Evolutionary conservation across 2,797 vertebrate genomes (phyloP).

Genomic region (Gymnoscopelus braueri): DNA sequence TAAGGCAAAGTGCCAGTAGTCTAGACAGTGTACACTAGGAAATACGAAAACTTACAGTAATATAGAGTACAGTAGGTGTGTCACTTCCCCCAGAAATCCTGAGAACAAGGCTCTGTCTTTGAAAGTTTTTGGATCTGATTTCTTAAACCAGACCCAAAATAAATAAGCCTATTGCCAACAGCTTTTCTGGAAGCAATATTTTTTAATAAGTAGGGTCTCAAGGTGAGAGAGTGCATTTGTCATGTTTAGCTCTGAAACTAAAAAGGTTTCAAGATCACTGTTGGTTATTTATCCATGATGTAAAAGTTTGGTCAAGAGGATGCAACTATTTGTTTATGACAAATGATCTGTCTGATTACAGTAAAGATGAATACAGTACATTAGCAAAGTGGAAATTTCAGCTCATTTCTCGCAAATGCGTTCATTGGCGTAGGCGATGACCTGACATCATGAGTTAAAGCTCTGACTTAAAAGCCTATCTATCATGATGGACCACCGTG

Average conservation of each 20-base stretch:
- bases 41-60: conserved; percentile 44
- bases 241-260: not conserved
- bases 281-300: not conserved
- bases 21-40: conserved; percentile 49
- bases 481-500: conserved; percentile 1
- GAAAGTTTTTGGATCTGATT: conserved; percentile 8
- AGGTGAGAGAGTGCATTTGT: not conserved
- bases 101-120: conserved; percentile 25
- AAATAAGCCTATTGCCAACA: conserved; percentile 6
- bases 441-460: conserved; percentile 18
- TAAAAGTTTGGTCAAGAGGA: not conserved
- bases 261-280: not conserved
- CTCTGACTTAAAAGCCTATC: not conserved
- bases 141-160: not conserved
- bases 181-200: not conserved
- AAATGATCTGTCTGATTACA: conserved; percentile 8
- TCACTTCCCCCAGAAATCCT: conserved; percentile 31
- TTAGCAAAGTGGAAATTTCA: conserved; percentile 34
- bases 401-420: conserved; percentile 6
- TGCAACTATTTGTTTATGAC: conserved; percentile 9
- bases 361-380: not conserved
- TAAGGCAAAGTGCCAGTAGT: conserved; percentile 24
- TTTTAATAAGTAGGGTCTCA: not conserved
- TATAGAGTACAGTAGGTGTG: conserved; percentile 7
- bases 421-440: conserved; percentile 45